phyloP scores from a whole-genome alignment of 2,888 invertebrate genomes.

The Loripinus fragilis region DNA sequence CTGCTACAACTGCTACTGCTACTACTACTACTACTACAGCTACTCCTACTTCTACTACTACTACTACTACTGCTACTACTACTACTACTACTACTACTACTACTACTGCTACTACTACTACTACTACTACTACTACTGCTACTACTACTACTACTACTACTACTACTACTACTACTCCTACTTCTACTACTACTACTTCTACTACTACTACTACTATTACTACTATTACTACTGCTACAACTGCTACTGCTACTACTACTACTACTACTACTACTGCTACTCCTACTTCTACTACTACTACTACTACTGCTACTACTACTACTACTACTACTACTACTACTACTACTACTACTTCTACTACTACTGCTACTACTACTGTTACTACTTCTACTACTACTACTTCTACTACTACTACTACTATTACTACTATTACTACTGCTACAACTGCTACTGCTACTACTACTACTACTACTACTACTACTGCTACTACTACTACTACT shows the following conservation, averaged over 20 bases:
- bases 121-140: conserved; percentile 21
- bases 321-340: conserved; percentile 35
- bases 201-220: too few relatives aligned
- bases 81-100: conserved; percentile 25
- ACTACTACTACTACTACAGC: conserved; percentile 16
- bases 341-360: conserved; percentile 35
- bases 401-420: conserved; percentile 34
- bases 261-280: too few relatives aligned
- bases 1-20: too few relatives aligned
- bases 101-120: conserved; percentile 25
- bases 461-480: conserved; percentile 18
- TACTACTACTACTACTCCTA: too few relatives aligned
- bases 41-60: conserved; percentile 4
- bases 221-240: too few relatives aligned
- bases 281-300: too few relatives aligned
- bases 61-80: conserved; percentile 17
- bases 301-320: conserved; percentile 29
- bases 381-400: conserved; percentile 40
- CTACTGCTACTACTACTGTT: conserved; percentile 36
- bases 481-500: not conserved
- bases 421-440: too few relatives aligned
- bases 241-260: too few relatives aligned
- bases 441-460: too few relatives aligned
- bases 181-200: too few relatives aligned
- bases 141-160: too few relatives aligned